Percentiles rank a stretch among this genome's conserved stretches.
phyloP scores from a whole-genome alignment of 2,113 vertebrate genomes.

The Dryoscopus gambensis region DNA sequence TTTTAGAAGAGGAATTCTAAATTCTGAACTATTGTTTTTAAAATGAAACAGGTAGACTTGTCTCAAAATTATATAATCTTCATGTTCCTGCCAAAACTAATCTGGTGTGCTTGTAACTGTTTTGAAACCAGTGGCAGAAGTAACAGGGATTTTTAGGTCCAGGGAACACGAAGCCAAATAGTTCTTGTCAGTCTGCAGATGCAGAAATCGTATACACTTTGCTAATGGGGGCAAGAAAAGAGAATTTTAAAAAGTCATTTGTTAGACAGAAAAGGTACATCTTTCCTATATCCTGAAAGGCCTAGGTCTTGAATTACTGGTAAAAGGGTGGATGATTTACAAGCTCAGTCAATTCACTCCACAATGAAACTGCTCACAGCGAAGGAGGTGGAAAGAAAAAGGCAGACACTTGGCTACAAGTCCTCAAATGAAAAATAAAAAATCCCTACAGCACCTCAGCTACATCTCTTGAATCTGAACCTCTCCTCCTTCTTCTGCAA shows the following conservation, averaged over 20 bases:
- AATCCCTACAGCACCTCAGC: background rate
- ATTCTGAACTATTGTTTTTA: background rate
- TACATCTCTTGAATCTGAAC: background rate
- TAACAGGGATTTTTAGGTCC: background rate
- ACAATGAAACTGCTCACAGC: background rate
- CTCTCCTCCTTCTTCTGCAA: background rate
- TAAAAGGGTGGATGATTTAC: background rate
- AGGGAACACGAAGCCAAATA: background rate
- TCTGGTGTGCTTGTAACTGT: background rate
- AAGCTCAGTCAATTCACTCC: background rate
- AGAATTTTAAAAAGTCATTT: background rate
- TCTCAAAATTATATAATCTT: background rate
- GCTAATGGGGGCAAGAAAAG: background rate
- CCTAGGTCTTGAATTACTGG: background rate
- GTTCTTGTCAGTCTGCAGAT: background rate
- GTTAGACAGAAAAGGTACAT: background rate
- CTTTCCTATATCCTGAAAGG: background rate
- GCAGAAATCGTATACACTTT: background rate
- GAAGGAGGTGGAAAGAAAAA: background rate
- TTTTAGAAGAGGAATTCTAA: background rate
- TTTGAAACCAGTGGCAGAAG: background rate
- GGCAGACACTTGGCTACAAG: background rate
- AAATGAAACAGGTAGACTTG: background rate
- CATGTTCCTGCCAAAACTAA: background rate
- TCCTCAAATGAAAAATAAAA: background rate